Evolutionary conservation across 92 coral and sea anemone species (phyloP), one percentile per base, ranked within the genome.

Genomic region (Isaurus tuberculatus): DNA sequence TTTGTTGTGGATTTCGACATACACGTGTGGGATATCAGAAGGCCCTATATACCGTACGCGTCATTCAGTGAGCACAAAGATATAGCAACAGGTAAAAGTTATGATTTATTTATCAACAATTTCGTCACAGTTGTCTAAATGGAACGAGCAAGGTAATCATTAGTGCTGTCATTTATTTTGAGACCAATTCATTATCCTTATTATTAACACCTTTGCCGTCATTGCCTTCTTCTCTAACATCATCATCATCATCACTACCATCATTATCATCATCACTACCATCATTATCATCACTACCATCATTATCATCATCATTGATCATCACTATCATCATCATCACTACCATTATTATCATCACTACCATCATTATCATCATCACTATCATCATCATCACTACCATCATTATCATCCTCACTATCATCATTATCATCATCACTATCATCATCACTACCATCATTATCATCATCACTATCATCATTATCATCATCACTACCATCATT

Each of bases 11-110:
- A 96, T 79, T 92, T 88, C 66, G 92, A 91, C 63, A 94, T 96
- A 37, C 97, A 94, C 60, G 94, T 96, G 16, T 96, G 99, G 99
- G 99, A 96, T 80, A 90, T 96, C 80, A 91, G 99, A 83, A 90
- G 99, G 69, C 99, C 99, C 20, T 96, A 96, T 64, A 88, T 96
- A 22, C 99, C 99, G 0, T 91, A 94, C 61, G 99, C 98, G 26
- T 89, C 97, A 20, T 96, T 96, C 84, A 85, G 92, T 67, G 94
- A 94, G 72, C 99, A 96, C 65, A 94, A 89, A 55, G 99, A 96
- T 55, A 91, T 79, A 57, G 97, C 94, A 10, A 96, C 99, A 94
- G 99, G 99, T 15, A 16, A 10, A 49, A 49, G 16, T 49, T 15
- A 15, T 5, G 16, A 49, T 1, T 49, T 49, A 13, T 49, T 5